phyloP scores from a whole-genome alignment of 2,113 vertebrate species.

The Pycnonotus jocosus region DNA sequence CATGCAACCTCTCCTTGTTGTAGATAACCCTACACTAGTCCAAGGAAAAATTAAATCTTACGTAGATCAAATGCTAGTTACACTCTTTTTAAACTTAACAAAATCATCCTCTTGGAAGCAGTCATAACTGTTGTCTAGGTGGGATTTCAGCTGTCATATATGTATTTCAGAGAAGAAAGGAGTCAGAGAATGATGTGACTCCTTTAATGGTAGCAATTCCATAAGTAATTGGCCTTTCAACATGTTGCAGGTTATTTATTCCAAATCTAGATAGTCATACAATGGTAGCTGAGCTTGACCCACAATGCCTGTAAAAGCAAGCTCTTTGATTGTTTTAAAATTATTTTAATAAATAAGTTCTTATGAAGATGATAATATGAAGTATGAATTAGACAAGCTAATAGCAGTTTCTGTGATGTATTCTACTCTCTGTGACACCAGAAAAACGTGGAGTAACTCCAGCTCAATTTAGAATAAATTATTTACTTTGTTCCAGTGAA shows the following conservation, averaged over 20 bases:
- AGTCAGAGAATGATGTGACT: not conserved
- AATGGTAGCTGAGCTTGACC: not conserved
- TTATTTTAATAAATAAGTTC: not conserved
- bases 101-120: not conserved
- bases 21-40: not conserved
- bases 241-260: not conserved
- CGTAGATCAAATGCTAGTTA: not conserved
- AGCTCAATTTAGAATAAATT: not conserved
- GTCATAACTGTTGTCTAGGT: not conserved
- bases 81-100: not conserved
- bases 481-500: not conserved
- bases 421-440: not conserved
- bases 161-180: not conserved
- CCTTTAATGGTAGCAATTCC: not conserved
- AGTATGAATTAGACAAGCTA: not conserved
- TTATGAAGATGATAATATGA: not conserved
- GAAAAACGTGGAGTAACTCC: not conserved
- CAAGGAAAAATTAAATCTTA: not conserved
- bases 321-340: not conserved
- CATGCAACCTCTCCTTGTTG: not conserved
- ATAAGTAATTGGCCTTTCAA: not conserved
- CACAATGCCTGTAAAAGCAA: not conserved
- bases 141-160: not conserved
- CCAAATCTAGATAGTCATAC: not conserved
- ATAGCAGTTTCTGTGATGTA: not conserved